Evolutionary conservation across 2,113 vertebrate genomes (phyloP).

Genomic region (Clinocottus analis): DNA sequence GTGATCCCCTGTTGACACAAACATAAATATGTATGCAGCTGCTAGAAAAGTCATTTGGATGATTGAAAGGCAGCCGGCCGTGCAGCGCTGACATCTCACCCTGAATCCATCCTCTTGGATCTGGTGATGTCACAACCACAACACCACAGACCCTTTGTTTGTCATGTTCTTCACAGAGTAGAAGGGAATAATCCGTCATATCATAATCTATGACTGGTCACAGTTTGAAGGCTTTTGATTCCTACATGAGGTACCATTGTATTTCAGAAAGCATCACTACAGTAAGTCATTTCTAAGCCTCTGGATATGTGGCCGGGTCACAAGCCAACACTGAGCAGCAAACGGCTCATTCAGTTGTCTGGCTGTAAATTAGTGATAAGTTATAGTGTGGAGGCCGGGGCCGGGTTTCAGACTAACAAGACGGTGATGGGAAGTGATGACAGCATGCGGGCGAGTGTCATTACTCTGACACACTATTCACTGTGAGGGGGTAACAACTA

Average conservation of each 20-base stretch:
- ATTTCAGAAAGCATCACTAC: constrained; percentile 50
- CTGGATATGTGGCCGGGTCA: constrained; percentile 67
- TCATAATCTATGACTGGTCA: constrained; percentile 37
- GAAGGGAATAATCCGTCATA: neutral
- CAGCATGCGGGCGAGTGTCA: constrained; percentile 51
- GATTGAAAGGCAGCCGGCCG: neutral
- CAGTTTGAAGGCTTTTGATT: constrained; percentile 20
- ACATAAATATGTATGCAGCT: neutral
- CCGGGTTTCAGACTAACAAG: constrained; percentile 57
- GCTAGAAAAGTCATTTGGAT: neutral
- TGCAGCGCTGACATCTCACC: neutral
- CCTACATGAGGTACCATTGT: constrained; percentile 38
- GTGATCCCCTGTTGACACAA: neutral
- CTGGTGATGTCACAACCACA: too few relatives aligned
- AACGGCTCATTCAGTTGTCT: constrained; percentile 61
- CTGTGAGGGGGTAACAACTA: constrained; percentile 21
- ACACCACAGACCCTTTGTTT: neutral
- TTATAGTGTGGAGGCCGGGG: constrained; percentile 23
- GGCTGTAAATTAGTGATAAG: constrained; percentile 62
- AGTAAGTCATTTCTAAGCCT: constrained; percentile 67
- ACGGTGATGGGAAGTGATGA: constrained; percentile 63
- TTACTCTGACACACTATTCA: constrained; percentile 40
- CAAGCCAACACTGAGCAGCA: constrained; percentile 65
- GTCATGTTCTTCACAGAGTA: neutral
- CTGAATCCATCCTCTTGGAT: neutral